phyloP scores from a whole-genome alignment of 2,113 vertebrate genomes.

The Chaetorhynchus papuensis region DNA sequence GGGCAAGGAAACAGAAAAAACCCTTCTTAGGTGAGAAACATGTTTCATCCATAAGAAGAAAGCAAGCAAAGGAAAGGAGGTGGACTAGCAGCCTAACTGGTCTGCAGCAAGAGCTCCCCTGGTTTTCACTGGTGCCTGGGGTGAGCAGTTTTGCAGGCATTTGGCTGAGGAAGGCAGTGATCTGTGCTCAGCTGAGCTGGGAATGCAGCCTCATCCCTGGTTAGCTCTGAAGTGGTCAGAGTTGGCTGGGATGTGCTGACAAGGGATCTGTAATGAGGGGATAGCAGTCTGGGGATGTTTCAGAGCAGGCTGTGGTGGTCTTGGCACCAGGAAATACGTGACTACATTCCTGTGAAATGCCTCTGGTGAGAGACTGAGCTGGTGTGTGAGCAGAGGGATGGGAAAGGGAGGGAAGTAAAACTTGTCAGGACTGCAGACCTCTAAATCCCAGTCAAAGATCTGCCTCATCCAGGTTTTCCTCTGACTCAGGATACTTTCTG shows the following conservation, averaged over 20 bases:
- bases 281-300: background rate
- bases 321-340: accelerated
- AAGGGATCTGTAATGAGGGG: background rate
- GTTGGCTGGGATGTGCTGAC: background rate
- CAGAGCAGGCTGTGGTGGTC: background rate
- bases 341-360: background rate
- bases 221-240: background rate
- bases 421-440: background rate
- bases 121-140: background rate
- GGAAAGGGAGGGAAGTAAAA: background rate
- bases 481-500: background rate
- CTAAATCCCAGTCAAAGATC: background rate
- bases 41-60: background rate
- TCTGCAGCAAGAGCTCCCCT: background rate
- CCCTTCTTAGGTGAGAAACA: conserved; percentile 85
- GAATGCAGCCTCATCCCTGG: background rate
- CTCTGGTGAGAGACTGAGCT: background rate
- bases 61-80: background rate
- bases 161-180: background rate
- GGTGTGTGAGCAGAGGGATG: background rate
- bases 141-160: background rate
- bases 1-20: conserved; percentile 95
- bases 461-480: background rate
- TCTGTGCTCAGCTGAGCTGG: background rate
- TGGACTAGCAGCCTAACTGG: background rate